Percentiles rank a stretch among this genome's conserved stretches.
Evolutionary conservation across 2,888 invertebrate genomes (phyloP).

Genomic region (Lysandra bellargus): DNA sequence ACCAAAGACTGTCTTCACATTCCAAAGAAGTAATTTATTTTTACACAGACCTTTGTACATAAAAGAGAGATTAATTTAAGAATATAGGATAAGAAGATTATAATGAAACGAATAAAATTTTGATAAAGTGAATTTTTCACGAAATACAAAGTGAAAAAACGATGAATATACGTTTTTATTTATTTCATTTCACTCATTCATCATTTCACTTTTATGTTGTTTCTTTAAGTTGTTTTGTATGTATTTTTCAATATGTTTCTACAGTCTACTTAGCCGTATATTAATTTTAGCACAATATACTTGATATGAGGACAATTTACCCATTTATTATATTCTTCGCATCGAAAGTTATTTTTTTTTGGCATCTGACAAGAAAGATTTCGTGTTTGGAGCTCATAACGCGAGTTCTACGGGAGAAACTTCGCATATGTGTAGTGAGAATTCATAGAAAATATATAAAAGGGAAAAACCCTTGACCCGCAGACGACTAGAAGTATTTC

Average conservation of each 20-base stretch:
- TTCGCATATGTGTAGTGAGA: constrained; percentile 1
- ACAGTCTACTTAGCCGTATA: background rate
- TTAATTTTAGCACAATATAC: background rate
- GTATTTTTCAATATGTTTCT: background rate
- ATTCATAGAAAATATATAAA: constrained; percentile 7
- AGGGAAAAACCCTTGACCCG: constrained; percentile 3
- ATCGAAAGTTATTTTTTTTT: background rate
- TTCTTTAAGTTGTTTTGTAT: too few relatives aligned
- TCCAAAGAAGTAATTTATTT: constrained; percentile 50
- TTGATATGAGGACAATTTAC: too few relatives aligned
- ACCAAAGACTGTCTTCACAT: constrained; percentile 45
- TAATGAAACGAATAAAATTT: background rate
- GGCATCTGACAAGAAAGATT: background rate
- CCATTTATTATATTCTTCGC: background rate
- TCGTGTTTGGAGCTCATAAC: background rate
- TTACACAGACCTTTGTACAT: constrained; percentile 23
- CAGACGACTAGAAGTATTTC: constrained; percentile 13
- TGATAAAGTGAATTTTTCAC: constrained; percentile 1
- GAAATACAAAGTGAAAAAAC: background rate
- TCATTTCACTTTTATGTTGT: background rate
- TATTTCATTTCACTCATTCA: background rate
- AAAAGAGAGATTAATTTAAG: constrained; percentile 28
- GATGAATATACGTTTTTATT: constrained; percentile 19
- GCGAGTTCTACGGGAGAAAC: background rate
- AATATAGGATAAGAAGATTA: constrained; percentile 19